phyloP scores from a whole-genome alignment of 2,113 vertebrate genomes.

The Clarias batrachus region DNA sequence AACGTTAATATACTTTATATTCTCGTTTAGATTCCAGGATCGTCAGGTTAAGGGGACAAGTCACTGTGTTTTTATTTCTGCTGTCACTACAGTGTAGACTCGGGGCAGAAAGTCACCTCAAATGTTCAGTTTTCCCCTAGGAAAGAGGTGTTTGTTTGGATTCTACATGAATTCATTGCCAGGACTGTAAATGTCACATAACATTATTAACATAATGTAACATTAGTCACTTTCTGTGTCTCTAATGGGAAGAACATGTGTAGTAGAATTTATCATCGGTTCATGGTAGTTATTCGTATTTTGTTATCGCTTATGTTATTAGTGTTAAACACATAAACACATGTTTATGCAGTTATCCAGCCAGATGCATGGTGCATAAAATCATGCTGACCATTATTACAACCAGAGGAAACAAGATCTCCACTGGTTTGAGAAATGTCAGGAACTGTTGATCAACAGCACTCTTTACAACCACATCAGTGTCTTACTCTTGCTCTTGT shows the following conservation, averaged over 20 bases:
- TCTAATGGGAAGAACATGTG: not conserved
- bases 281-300: not conserved
- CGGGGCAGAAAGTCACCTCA: slow-evolving; percentile 15
- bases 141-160: not conserved
- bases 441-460: not conserved
- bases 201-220: no score
- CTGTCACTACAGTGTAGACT: slow-evolving; percentile 5
- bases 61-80: slow-evolving; percentile 9
- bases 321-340: slow-evolving; percentile 1
- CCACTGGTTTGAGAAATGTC: not conserved
- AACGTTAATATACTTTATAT: not conserved
- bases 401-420: not conserved
- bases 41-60: not conserved
- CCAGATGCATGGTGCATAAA: not conserved
- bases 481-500: no score
- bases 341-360: no score
- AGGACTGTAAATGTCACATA: not conserved
- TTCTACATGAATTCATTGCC: not conserved
- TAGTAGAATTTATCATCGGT: not conserved
- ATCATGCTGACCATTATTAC: not conserved
- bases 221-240: not conserved
- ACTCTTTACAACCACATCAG: no score
- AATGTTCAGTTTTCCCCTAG: not conserved
- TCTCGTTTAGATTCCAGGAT: not conserved
- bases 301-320: not conserved